Base-by-base conservation (phyloP, 2,888 invertebrate species). In the Dryococelus australis region DNA sequence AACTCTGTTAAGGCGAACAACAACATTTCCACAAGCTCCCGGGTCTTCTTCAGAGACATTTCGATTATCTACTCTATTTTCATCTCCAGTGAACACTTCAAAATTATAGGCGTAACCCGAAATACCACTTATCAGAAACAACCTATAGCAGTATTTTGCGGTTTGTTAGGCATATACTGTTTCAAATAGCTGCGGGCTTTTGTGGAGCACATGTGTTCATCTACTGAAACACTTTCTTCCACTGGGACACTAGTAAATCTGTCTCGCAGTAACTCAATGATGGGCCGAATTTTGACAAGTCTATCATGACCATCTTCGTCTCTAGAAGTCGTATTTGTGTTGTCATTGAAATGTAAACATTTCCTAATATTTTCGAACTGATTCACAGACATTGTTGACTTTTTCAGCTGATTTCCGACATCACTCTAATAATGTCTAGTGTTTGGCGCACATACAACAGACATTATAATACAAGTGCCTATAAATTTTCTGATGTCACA, bases 321-420 rank as follows among this genome's bases (percentile, higher is more conserved):
- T 65, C 65, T 65, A 16, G 65, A 16, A 65, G 24, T 65, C 65
- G 8, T 51, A 13, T 84, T 86, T 47, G 13, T 43, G 16, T 85
- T 85, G 43, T 85, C 16, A 43, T 85, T 85, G 85, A 85, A 85
- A 43, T 85, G 85, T 26, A 84, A 26, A 26, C 24, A 13, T 27
- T 26, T 35, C 53, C 85, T 47, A 43, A 85, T 85, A 10, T 85
- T 85, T 35, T 43, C 35, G 27, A 85, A 85, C 26, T 27, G 43
- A 13, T 85, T 85, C 26, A 85, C 28, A 12, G 85, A 43, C 85
- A 85, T 85, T 85, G 85, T 43, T 51, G 28, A 26, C 43, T 43
- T 27, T 26, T 10, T 53, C 28, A 85, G 43, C 26, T 35, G 26
- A 35, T 85, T 85, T 27, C 85, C 85, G 35, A 85, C 43, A 85